Base-by-base conservation (phyloP, 2,797 vertebrate species). In the Cephalopachus bancanus region DNA sequence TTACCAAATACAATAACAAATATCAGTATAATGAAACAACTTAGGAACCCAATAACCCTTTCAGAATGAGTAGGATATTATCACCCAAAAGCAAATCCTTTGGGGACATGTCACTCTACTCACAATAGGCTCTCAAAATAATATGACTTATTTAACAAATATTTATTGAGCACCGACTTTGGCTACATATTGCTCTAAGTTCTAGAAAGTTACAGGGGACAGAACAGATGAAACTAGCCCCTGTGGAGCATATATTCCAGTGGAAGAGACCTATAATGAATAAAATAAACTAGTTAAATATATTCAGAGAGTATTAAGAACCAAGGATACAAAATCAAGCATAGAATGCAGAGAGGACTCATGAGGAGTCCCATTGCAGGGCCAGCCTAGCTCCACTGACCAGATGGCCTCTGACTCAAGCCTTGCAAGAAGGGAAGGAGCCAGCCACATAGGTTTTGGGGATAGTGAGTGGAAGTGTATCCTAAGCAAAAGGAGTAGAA, bases 391-490 rank as follows among this genome's bases (percentile, higher is more conserved):
- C 57, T 75, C 74, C 71, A 0, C 2, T 19, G 83, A 33, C 72
- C 33, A 74, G 78, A 62, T 17, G 20, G 33, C 9, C 3, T n/a
- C 26, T 17, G 44, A 55, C 53, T 30, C 26, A 5, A 55, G 44
- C n/a, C 44, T 75, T 4, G 16, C 62, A 60, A 30, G 11, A 71
- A 37, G 24, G 8, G 20, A 5, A 15, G 4, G 28, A 67, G 51
- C 15, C 20, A 7, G 14, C 65, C 71, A 10, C 7, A 0, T 0
- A 9, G 53, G 65, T 1, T 0, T 5, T 7, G 19, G 3, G 15
- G 5, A 4, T 3, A n/a, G 11, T 2, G 7, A 7, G 49, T 44
- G 14, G 4, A 44, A 12, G 33, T 1, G 24, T 11, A 17, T 17
- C 37, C 44, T 33, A 65, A 37, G 33, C 17, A 10, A 60, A 33